Base-by-base conservation (phyloP, 2,113 vertebrate genomes). In the Xiphorhynchus elegans region DNA sequence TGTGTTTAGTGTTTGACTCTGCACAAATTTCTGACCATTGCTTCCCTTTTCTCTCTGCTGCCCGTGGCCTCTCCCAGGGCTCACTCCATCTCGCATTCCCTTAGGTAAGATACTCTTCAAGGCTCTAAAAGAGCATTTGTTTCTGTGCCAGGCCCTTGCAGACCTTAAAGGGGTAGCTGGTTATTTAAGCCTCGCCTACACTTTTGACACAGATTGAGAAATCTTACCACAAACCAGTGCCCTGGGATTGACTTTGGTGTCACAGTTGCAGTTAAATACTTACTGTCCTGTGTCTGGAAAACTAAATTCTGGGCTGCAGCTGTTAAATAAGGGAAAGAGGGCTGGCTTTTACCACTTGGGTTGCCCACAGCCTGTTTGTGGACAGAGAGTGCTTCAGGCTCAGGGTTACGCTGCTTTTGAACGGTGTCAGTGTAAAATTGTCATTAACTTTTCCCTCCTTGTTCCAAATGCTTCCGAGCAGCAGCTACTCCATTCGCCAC, bases 401-500 rank as follows among this genome's bases (percentile, higher is more conserved):
- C 0, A 1, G 70, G 28, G n/a, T 19, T 11, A 0, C 0, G 7
- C 81, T 91, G 60, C 52, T 72, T 31, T 46, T 64, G 67, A 10
- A 10, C 0, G 0, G 17, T 35, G 4, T 53, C 55, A 7, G 15
- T 40, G 10, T 83, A 6, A 37, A 44, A 80, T 8, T 88, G 66
- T 74, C 24, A 16, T 29, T 98, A 99, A 99, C 97, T 92, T 93
- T 88, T 97, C 98, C 98, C 98, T 97, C 97, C 96, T 98, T 99
- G 66, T 92, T 97, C 97, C 97, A 93, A 96, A 98, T 6, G 99
- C 99, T 98, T 98, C 98, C 98, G 93, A 98, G 98, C 97, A 99
- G 99, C 99, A 98, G 98, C 97, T 99, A 99, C 98, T 99, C 99
- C 98, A 99, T 99, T 90, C 99, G 99, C 91, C 99, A 99, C 97